A percentile compares a stretch with the other conserved stretches of the same genome.
Evolutionary conservation across 2,113 vertebrate species (phyloP).

Genomic region (Oreochromis spilurus): DNA sequence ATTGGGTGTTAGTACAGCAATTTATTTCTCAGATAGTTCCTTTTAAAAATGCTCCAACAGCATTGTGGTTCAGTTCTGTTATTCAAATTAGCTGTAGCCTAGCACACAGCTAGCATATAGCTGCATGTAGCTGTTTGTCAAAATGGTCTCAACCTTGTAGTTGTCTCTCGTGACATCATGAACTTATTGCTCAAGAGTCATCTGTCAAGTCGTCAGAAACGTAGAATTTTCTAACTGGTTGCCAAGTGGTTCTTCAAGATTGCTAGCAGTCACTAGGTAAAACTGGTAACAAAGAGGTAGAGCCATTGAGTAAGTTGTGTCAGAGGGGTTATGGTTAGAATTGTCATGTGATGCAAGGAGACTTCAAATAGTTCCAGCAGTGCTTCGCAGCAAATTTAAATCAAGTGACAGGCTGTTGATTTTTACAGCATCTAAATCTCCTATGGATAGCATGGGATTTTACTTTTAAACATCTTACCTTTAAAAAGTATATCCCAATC

Average conservation of each 20-base stretch:
- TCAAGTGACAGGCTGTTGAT: fast-evolving
- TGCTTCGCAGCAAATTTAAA: fast-evolving
- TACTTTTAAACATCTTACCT: not conserved
- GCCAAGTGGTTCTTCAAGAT: not conserved
- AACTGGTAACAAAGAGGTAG: not conserved
- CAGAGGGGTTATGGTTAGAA: not conserved
- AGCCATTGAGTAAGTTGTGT: not conserved
- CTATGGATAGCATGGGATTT: not conserved
- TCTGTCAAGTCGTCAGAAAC: not conserved
- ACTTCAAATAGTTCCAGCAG: not conserved
- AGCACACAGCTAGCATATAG: not conserved
- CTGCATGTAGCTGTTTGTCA: not conserved
- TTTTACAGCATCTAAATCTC: not conserved
- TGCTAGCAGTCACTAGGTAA: not conserved
- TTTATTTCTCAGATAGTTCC: not conserved
- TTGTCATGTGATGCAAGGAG: not conserved
- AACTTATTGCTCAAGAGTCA: not conserved
- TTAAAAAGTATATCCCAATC: not conserved
- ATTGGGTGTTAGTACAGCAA: not conserved
- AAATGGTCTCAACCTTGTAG: not conserved
- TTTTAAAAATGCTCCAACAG: not conserved
- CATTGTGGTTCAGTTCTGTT: fast-evolving
- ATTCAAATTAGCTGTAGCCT: fast-evolving
- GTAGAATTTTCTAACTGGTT: fast-evolving
- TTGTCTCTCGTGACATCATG: not conserved